Evolutionary conservation across 2,888 invertebrate genomes (phyloP), one percentile per base, ranked within the genome.

Genomic region (Pheosia tremula): DNA sequence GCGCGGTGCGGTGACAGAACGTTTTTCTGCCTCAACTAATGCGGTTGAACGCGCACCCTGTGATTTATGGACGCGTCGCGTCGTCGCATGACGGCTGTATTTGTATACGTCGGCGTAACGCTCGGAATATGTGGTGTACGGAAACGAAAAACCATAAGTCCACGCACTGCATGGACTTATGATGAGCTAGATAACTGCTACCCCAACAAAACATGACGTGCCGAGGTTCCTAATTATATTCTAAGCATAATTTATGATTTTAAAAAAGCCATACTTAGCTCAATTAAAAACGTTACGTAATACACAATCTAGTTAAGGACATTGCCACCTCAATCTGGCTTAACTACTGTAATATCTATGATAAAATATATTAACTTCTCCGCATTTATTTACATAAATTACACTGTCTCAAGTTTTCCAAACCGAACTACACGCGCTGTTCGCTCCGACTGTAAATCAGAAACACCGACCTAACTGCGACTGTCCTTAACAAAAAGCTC

Each of bases 11-110:
- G 57, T 58, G 61, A 57, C 66, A 67, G 66, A 63, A 68, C 65
- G 62, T 68, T 75, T 71, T 75, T 64, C 61, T 63, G 57, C 38
- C 39, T 55, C 62, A 60, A 72, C 68, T 74, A 77, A 67, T 66
- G 63, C 65, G 64, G 62, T 67, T 65, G 66, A 67, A 63, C 66
- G 69, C 70, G 63, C 55, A 47, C 56, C 62, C 66, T 57, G 66
- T 75, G 79, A 80, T 80, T 74, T 74, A 78, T 74, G 56, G 61
- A 37, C 43, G 55, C 45, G n/a, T 57, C 45, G 57, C 61, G 61
- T 63, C 59, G 55, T 62, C 62, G 65, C 54, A 63, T 69, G 75
- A 69, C 68, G 66, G 64, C 65, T 69, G 64, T 60, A 68, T 62
- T 75, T 65, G 53, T 37, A 53, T 57, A 66, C 58, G 62, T 49